Evolutionary conservation across 2,797 vertebrate genomes (phyloP).

Genomic region (Lepus townsendii): DNA sequence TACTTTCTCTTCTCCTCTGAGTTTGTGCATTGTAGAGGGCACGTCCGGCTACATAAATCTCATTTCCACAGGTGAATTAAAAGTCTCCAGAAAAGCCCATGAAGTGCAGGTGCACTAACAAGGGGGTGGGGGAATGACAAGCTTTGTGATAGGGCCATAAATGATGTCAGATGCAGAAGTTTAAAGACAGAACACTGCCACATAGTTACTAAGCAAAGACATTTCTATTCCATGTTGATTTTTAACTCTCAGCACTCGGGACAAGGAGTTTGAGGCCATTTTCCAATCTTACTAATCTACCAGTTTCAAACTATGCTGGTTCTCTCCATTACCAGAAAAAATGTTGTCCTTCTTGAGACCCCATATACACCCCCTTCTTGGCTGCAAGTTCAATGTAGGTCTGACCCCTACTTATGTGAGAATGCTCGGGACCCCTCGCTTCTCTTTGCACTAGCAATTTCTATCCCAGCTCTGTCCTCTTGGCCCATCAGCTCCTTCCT

Average conservation of each 20-base stretch:
- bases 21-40: neutral
- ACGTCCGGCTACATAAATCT: neutral
- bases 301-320: neutral
- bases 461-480: neutral
- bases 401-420: neutral
- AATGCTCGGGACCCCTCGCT: no score
- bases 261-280: neutral
- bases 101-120: neutral
- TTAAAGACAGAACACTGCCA: neutral
- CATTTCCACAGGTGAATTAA: neutral
- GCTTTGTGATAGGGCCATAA: neutral
- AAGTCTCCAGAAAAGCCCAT: neutral
- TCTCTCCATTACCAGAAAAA: neutral
- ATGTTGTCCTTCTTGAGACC: no score
- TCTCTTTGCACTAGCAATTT: no score
- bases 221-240: neutral
- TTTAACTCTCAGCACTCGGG: neutral
- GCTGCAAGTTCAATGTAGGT: neutral
- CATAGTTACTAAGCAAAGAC: neutral
- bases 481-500: neutral
- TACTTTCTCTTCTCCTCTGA: neutral
- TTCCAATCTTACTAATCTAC: neutral
- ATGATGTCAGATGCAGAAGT: no score
- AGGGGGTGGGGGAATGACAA: neutral
- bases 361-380: neutral